Conservation (phyloP, 2,113 vertebrate species). For the Sinocyclocheilus grahami region DNA sequence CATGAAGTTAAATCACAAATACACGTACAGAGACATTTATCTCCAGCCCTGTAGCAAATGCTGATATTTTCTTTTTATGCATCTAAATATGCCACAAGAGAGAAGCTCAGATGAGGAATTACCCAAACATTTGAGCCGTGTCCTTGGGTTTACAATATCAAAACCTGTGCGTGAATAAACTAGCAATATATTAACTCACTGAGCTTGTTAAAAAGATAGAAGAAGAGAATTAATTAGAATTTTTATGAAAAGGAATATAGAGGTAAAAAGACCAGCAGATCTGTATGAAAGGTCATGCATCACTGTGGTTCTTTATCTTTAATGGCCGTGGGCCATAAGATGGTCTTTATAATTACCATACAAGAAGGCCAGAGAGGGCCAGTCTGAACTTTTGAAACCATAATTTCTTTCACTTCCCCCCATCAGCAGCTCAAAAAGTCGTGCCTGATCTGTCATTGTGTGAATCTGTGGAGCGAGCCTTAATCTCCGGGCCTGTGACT, state of each 20-base stretch:
- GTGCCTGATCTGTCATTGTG: conserved; percentile 67
- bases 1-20: conserved; percentile 18
- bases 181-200: conserved; percentile 3
- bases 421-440: conserved; percentile 67
- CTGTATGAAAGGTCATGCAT: conserved; percentile 14
- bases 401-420: conserved; percentile 64
- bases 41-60: conserved; percentile 23
- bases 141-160: conserved; percentile 26
- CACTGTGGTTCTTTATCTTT: conserved; percentile 60
- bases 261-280: conserved; percentile 7
- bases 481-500: conserved; percentile 74
- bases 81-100: conserved; percentile 35
- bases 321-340: conserved; percentile 59
- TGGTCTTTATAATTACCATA: conserved; percentile 66
- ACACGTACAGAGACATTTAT: conserved; percentile 18
- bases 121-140: neutral
- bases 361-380: conserved; percentile 63
- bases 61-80: conserved; percentile 33
- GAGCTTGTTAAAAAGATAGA: neutral
- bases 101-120: conserved; percentile 24
- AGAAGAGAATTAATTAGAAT: neutral
- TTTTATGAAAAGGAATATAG: neutral
- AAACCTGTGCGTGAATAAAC: neutral
- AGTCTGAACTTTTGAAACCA: conserved; percentile 64
- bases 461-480: conserved; percentile 70